These are phyloP conservation scores for Aythya baeri DNA, from an alignment of 2,113 vertebrate genomes.

Conservation along the genomic window DNA sequence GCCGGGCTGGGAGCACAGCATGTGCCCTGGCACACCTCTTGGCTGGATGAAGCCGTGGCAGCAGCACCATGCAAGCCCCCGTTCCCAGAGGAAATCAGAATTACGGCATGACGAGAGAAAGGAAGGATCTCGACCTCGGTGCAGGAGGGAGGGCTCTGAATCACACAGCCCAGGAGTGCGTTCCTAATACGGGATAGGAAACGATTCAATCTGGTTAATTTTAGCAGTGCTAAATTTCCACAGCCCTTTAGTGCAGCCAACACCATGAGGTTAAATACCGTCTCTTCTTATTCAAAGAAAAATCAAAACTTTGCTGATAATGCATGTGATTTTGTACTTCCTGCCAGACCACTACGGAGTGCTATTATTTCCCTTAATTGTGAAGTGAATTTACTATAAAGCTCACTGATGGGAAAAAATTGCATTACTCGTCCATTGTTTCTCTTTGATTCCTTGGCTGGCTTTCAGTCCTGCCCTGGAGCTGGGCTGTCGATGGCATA, in stretches of 20 bases:
- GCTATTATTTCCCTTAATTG: neutral
- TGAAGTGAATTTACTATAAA: neutral
- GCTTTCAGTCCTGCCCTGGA: neutral
- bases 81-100: neutral
- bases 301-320: neutral
- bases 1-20: neutral
- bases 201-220: neutral
- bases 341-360: neutral
- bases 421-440: neutral
- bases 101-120: fast-evolving
- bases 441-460: neutral
- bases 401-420: neutral
- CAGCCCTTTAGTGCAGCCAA: neutral
- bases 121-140: neutral
- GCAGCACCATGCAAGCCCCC: neutral
- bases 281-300: neutral
- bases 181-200: neutral
- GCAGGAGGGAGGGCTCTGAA: neutral
- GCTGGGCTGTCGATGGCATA: neutral
- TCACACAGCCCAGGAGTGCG: neutral
- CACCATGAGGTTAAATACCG: neutral
- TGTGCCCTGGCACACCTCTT: neutral
- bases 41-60: neutral
- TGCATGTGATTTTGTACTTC: neutral
- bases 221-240: neutral